Evolutionary conservation across 1,140 invertebrate species (phyloP), one percentile per base, ranked within the genome.

Genomic region (Neuroterus valhalla): DNA sequence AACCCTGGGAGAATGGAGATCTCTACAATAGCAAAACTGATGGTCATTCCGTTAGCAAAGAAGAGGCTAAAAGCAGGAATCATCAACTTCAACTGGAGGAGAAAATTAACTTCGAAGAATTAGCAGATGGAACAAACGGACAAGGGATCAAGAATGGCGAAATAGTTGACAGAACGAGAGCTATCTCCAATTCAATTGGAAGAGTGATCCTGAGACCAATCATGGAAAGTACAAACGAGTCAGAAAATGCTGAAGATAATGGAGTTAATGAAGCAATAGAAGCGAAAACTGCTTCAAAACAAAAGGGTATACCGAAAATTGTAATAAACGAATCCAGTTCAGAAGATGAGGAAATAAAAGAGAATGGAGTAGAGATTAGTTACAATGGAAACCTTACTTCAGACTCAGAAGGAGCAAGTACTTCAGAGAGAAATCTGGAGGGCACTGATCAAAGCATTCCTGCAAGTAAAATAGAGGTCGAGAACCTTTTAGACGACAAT

Each of bases 401-500:
- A 12, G 50, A 70, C 12, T 68, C 55, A 19, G 70, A 70, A 10
- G 48, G 68, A 42, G 15, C 23, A 26, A 38, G 23, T 8, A 21
- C 21, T 17, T 17, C 46, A 31, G 12, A 31, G 1, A 74, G 15
- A n/a, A n/a, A 69, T 19, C 19, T 23, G 12, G 4, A 31, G 19
- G 43, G 48, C 23, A 46, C 50, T 66, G 70, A 19, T 23, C 55
- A 72, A 66, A 46, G 19, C 10, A 38, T 66, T 62, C 21, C 19
- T 15, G 31, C 75, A 3, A 79, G 62, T 81, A 72, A 1, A 70
- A 5, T 38, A 38, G 31, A 38, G 31, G 31, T 79, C 52, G 83
- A 88, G 55, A 87, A 85, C 68, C 70, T 86, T n/a, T 88, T 89
- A 66, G 88, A 90, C 69, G 86, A 89, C n/a, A 87, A 88, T 67